Conservation (phyloP, 2,797 vertebrate genomes). For the Netta rufina region DNA sequence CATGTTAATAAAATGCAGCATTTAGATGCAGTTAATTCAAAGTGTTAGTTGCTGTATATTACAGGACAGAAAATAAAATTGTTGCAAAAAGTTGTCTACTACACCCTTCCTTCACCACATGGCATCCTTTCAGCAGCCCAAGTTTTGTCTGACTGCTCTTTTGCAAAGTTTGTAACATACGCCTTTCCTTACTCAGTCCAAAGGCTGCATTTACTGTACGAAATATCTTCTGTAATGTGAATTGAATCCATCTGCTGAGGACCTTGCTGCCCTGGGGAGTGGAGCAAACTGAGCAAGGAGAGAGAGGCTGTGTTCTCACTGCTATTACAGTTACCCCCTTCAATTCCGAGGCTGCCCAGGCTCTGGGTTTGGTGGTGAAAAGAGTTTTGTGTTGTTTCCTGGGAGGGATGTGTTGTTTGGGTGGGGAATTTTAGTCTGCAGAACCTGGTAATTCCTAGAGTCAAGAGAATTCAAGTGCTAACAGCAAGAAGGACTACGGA, state of each 20-base stretch:
- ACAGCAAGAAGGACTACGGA: neutral
- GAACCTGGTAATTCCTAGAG: neutral
- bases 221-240: neutral
- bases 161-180: neutral
- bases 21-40: neutral
- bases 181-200: neutral
- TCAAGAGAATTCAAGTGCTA: neutral
- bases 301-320: accelerated
- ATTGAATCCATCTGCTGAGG: neutral
- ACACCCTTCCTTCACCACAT: neutral
- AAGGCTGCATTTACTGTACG: neutral
- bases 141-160: neutral
- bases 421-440: neutral
- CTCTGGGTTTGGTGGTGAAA: neutral
- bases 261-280: neutral
- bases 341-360: accelerated
- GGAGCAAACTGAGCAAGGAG: neutral
- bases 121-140: neutral
- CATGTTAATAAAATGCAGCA: neutral
- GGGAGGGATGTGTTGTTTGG: neutral
- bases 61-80: neutral
- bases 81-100: neutral
- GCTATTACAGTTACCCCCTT: neutral
- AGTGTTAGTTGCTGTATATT: neutral
- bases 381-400: neutral